Percentiles rank a stretch among this genome's conserved stretches.
These are phyloP conservation scores for Rhamnusium bicolor DNA, from an alignment of 2,888 invertebrate species.

Conservation along the genomic window DNA sequence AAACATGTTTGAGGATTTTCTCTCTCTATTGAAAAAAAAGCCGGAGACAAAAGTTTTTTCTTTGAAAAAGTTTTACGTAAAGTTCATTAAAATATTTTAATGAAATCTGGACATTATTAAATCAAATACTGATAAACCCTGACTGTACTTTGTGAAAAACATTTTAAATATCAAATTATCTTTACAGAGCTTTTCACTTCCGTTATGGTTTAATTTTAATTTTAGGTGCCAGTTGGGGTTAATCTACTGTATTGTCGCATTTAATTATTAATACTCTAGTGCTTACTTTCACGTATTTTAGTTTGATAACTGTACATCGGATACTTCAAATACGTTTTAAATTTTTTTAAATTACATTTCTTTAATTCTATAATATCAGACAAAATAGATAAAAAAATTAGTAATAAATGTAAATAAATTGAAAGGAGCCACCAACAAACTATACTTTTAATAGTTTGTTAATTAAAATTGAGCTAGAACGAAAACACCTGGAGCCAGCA, in stretches of 20 bases:
- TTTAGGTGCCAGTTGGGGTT: constrained; percentile 54
- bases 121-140: constrained; percentile 48
- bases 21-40: too few species aligned
- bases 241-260: constrained; percentile 53
- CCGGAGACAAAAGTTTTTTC: neutral
- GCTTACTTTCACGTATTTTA: constrained; percentile 21
- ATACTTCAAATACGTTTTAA: neutral
- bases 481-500: constrained; percentile 10
- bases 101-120: constrained; percentile 39
- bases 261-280: constrained; percentile 22
- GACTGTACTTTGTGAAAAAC: constrained; percentile 51
- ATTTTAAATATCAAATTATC: constrained; percentile 62
- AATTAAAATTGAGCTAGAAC: neutral
- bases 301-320: neutral
- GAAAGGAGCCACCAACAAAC: constrained; percentile 6
- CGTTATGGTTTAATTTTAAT: constrained; percentile 57
- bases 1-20: too few species aligned
- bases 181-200: constrained; percentile 62
- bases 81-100: constrained; percentile 42
- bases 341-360: neutral
- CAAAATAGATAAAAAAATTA: neutral
- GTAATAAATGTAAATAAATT: constrained; percentile 2
- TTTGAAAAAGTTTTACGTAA: constrained; percentile 31
- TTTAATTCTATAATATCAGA: neutral
- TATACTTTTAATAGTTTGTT: constrained; percentile 7